Evolutionary conservation across 1,140 invertebrate species (phyloP), one percentile per base, ranked within the genome.

Genomic region (Drosophila rhopaloa): DNA sequence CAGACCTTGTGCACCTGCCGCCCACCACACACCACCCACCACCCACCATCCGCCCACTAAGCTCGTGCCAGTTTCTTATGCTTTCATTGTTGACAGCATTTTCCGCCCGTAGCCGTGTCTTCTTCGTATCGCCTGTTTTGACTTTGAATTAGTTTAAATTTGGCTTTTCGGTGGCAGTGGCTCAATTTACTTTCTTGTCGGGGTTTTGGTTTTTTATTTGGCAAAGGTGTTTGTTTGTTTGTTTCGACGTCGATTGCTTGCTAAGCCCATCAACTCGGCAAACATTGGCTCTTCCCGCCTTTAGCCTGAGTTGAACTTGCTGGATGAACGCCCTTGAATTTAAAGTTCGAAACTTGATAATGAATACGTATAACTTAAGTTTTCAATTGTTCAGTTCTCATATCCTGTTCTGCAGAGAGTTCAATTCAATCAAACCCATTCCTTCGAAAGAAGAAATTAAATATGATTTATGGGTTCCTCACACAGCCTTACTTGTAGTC

Each of bases 61-160:
- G 38, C 54, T 57, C 59, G 70, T 75, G 70, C 51, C 72, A 57
- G 35, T 65, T 57, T 44, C 27, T 58, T 57, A 5, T 54, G 32
- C 19, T 48, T 57, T 56, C 46, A 40, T 57, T 59, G 65, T 76
- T 79, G 76, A 83, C 75, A 79, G 62, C 40, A 47, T 63, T 78
- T 78, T 78, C 41, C 75, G 67, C 50, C 57, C 48, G 7, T 57
- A 27, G 27, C 55, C 75, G 40, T 68, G 41, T 68, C 58, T 62
- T 61, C 57, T 54, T 59, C 44, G 47, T 8, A 8, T 19, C 50
- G 41, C 44, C 60, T 61, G 65, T 54, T 82, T 47, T 82, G 80
- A 83, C 80, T 82, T 82, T 82, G 79, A 82, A 82, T 82, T 75
- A 74, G 71, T 82, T 82, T 60, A 55, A 68, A 74, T 68, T 73